Evolutionary conservation across 2,113 vertebrate genomes (phyloP).

Genomic region (Numida meleagris): DNA sequence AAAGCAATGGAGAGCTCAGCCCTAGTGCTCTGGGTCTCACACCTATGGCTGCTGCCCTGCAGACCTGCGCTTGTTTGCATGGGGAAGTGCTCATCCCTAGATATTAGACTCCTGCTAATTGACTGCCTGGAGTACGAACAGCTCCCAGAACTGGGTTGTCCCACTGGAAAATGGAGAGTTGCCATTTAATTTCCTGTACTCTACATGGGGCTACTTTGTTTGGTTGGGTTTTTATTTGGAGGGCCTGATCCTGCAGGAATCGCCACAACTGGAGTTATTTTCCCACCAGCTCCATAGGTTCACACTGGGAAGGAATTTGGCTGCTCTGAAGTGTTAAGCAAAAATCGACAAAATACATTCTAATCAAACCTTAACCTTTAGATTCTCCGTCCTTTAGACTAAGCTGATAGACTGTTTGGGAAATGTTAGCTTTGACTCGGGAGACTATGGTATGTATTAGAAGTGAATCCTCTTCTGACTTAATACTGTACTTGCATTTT

Average conservation of each 20-base stretch:
- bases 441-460: background rate
- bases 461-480: constrained; percentile 29
- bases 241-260: background rate
- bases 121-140: background rate
- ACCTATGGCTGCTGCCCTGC: background rate
- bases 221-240: background rate
- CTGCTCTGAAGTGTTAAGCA: background rate
- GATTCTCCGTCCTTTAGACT: background rate
- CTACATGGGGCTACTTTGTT: background rate
- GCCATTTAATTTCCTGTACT: constrained; percentile 47
- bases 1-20: background rate
- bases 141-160: background rate
- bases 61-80: accelerated
- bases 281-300: background rate
- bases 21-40: background rate
- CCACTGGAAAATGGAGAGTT: background rate
- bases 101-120: background rate
- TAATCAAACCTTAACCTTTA: constrained; percentile 33
- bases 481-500: constrained; percentile 6
- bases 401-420: constrained; percentile 1
- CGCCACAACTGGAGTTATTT: background rate
- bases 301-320: background rate
- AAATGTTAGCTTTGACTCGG: constrained; percentile 41
- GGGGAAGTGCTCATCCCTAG: background rate
- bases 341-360: background rate